Base-by-base conservation (phyloP, 2,797 vertebrate genomes). In the Eremophila alpestris region DNA sequence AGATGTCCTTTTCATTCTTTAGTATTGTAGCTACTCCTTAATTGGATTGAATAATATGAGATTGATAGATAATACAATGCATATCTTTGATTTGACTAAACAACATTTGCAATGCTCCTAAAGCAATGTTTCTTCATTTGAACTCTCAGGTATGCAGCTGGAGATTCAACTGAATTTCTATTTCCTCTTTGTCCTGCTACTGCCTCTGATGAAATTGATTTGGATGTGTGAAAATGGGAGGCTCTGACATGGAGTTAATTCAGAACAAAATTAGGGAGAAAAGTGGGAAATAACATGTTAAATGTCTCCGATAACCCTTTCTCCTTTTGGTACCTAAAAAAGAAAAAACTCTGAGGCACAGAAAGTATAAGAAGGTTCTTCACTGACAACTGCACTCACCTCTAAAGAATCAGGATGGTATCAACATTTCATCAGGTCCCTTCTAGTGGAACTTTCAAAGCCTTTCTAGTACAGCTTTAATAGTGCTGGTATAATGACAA, bases 1-100 rank as follows among this genome's bases (percentile, higher is more conserved):
- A 92, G 75, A 83, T 73, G 64, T 81, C 76, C 55, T 87, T 95
- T 89, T 81, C 64, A 70, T 90, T 74, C 75, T 58, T 73, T 52
- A 71, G 36, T 34, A 71, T 45, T 89, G 18, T 55, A 71, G 62
- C 68, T 84, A 8, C 36, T 80, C 23, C 54, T 85, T 51, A 89
- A 94, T 45, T 75, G 54, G 34, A 75, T 83, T 87, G 76, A 93
- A 89, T 64, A 75, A 45, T 71, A 83, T 75, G 81, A 91, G 71
- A 93, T 58, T 83, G 78, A 94, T 58, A 86, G 76, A 51, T 62
- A 83, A 75, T 51, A 49, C 16, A 77, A 77, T 0, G 0, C 21
- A 29, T 46, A 30, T 62, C 56, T 93, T 83, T 80, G 59, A 68
- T 87, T 91, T 93, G 62, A 58, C 82, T 78, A 74, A 71, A 85